A percentile compares a stretch with the other conserved stretches of the same genome.
Evolutionary conservation across 1,140 invertebrate species (phyloP).

Genomic region (Anastatus disparis): DNA sequence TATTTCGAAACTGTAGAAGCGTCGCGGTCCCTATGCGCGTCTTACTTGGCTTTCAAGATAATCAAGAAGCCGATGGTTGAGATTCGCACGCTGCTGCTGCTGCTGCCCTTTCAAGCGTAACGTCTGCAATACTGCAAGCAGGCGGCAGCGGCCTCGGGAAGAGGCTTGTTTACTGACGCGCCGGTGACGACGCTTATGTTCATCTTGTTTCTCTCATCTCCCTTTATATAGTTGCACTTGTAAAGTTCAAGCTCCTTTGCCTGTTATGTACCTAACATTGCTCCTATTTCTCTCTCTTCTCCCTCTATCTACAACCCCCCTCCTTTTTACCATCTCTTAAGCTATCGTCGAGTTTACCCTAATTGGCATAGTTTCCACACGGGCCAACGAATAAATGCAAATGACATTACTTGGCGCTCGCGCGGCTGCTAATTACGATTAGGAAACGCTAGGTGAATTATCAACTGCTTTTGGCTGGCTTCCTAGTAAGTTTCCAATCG

Average conservation of each 20-base stretch:
- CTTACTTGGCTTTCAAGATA: background rate
- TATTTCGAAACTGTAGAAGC: background rate
- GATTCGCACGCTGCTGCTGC: background rate
- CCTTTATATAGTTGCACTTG: no score
- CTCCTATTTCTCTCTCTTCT: background rate
- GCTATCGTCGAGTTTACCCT: conserved; percentile 24
- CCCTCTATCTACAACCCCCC: background rate
- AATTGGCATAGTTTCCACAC: conserved; percentile 32
- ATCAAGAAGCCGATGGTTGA: conserved; percentile 2
- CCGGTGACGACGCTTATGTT: no score
- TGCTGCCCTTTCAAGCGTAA: background rate
- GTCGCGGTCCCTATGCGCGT: background rate
- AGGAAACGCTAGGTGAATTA: conserved; percentile 22
- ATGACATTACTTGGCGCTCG: conserved; percentile 23
- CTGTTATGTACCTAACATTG: no score
- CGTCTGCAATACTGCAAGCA: background rate
- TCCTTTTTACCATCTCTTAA: conserved; percentile 6
- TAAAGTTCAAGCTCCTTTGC: no score
- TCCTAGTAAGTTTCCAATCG: no score
- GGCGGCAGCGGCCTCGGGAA: no score
- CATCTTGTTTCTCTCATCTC: no score
- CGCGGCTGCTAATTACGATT: conserved; percentile 31
- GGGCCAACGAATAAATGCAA: conserved; percentile 26
- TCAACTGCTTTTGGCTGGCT: conserved; percentile 28
- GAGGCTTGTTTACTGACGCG: no score